Evolutionary conservation across 2,888 invertebrate species (phyloP).

Genomic region (Troides oblongomaculatus): DNA sequence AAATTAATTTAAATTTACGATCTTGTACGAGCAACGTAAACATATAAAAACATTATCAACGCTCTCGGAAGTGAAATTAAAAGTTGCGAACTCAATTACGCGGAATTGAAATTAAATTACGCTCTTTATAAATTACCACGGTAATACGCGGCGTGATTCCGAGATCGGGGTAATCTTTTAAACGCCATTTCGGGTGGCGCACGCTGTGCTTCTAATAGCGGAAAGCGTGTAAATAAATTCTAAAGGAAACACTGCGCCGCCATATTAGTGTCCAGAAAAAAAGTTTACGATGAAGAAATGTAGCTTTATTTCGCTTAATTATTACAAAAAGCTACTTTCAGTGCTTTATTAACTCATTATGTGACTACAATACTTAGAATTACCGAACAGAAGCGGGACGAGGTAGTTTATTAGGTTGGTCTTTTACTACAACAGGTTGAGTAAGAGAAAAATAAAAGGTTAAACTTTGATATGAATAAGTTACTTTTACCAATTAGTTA

Average conservation of each 20-base stretch:
- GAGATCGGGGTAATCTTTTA: constrained; percentile 27
- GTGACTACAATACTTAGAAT: no score
- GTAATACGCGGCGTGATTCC: constrained; percentile 27
- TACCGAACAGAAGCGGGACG: no score
- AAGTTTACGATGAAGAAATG: no score
- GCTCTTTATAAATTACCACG: constrained; percentile 28
- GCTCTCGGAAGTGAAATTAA: constrained; percentile 28
- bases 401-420: no score
- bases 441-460: no score
- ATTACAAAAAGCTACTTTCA: no score
- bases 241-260: background rate
- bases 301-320: no score
- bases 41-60: constrained; percentile 26
- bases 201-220: constrained; percentile 4
- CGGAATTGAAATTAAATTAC: constrained; percentile 28
- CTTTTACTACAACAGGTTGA: no score
- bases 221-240: background rate
- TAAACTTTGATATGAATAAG: no score
- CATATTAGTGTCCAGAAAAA: no score
- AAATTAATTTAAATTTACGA: constrained; percentile 28
- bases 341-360: no score
- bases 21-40: constrained; percentile 17
- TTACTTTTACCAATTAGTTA: no score
- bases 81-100: constrained; percentile 30
- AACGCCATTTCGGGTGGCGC: constrained; percentile 8